Conservation (phyloP, 2,797 vertebrate species). For the Sebastes alutus region DNA sequence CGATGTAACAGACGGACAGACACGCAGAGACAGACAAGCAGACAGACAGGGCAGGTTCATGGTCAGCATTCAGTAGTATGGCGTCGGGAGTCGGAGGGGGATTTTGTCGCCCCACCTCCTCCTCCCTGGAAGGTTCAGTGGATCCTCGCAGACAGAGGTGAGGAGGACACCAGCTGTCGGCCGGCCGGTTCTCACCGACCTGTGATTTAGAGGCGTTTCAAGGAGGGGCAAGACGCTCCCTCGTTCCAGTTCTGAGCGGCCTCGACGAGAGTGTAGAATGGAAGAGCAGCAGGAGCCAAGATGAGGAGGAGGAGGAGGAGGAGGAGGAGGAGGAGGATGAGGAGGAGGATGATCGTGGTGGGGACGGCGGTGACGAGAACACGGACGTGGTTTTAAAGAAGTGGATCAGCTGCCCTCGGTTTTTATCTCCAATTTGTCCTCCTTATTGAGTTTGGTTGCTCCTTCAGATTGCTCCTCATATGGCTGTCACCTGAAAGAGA, state of each 20-base stretch:
- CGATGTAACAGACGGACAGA: slow-evolving; percentile 56
- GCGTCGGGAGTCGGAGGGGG: slow-evolving; percentile 65
- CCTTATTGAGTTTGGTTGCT: slow-evolving; percentile 37
- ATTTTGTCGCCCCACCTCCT: slow-evolving; percentile 19
- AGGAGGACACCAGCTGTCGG: slow-evolving; percentile 61
- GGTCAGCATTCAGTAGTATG: slow-evolving; percentile 87
- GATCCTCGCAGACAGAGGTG: slow-evolving; percentile 55
- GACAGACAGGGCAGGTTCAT: slow-evolving; percentile 70
- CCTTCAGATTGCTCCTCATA: slow-evolving; percentile 55
- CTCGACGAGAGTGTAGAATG: slow-evolving; percentile 31
- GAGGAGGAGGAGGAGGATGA: slow-evolving; percentile 23
- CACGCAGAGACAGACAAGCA: slow-evolving; percentile 34
- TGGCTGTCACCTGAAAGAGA: slow-evolving; percentile 72
- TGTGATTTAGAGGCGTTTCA: slow-evolving; percentile 50
- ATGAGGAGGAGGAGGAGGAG: slow-evolving; percentile 12
- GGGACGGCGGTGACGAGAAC: slow-evolving; percentile 32
- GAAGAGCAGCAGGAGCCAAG: slow-evolving; percentile 37
- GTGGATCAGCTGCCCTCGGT: slow-evolving; percentile 50
- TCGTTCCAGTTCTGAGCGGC: slow-evolving; percentile 61
- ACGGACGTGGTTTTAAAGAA: slow-evolving; percentile 40
- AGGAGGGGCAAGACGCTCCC: slow-evolving; percentile 77
- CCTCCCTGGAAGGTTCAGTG: slow-evolving; percentile 69
- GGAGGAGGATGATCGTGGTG: slow-evolving; percentile 27
- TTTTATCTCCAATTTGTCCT: slow-evolving; percentile 33
- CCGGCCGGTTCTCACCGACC: slow-evolving; percentile 13